Evolutionary conservation across 2,888 invertebrate species (phyloP), one percentile per base, ranked within the genome.

Genomic region (Notodonta dromedarius): DNA sequence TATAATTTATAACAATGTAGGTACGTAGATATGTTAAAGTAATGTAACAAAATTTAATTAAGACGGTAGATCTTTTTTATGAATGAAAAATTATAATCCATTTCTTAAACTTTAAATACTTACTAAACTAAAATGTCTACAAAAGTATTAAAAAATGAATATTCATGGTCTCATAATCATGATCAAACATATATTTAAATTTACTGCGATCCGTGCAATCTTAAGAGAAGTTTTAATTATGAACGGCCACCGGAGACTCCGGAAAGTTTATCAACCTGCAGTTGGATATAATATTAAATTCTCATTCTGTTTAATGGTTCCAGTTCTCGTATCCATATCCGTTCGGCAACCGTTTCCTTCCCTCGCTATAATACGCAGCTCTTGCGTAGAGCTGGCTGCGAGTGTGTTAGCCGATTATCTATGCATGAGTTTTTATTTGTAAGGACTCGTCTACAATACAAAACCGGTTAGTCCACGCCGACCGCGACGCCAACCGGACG

Each of bases 271-370:
- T 58, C 32, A 62, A 58, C 32, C 44, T 59, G 44, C 56, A 56
- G 53, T 63, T 53, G n/a, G 60, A 14, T 65, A 63, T 60, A 71
- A 70, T 76, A 78, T 81, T 77, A 78, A 77, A 81, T 78, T 78
- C 70, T 75, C 67, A 73, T 77, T 77, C 68, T 77, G 73, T 78
- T 81, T 80, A 85, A 86, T 84, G 72, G 76, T 70, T 74, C 56
- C 59, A 69, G 73, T 75, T 75, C 76, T 79, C 82, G 74, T 77
- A 83, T 84, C 84, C 87, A 89, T 91, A 89, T 91, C 91, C 92
- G 91, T 79, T 86, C 85, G 71, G 83, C 88, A 90, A 90, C 87
- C 87, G 84, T 87, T 91, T 91, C 90, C 89, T 88, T 84, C 85
- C 85, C 85, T 73, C 71, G 74, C 73, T 63, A 67, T 70, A 77